Evolutionary conservation across 1,140 invertebrate genomes (phyloP).

Genomic region (Drosophila burlai): DNA sequence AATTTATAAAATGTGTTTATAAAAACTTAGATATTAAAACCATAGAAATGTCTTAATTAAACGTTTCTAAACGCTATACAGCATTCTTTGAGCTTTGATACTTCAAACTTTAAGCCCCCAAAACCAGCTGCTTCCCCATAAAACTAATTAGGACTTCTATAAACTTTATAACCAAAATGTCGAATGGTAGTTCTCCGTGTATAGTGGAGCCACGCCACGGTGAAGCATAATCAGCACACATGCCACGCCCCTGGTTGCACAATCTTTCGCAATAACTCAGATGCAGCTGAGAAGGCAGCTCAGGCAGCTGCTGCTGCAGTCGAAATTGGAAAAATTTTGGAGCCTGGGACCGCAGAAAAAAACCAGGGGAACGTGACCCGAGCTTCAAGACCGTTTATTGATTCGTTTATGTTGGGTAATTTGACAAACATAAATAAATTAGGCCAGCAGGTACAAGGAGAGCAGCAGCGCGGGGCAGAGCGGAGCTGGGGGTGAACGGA

Average conservation of each 20-base stretch:
- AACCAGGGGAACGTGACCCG: slow-evolving; percentile 37
- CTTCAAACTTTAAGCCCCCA: neutral
- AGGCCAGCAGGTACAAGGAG: slow-evolving; percentile 37
- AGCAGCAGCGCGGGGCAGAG: neutral
- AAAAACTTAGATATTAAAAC: neutral
- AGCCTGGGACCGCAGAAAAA: slow-evolving; percentile 24
- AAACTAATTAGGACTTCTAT: neutral
- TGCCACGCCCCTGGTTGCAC: slow-evolving; percentile 48
- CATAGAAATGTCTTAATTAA: neutral
- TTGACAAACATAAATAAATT: slow-evolving; percentile 83
- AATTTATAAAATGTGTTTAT: neutral
- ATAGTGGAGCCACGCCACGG: neutral
- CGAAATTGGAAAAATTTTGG: slow-evolving; percentile 55
- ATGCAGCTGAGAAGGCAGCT: slow-evolving; percentile 42
- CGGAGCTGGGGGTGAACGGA: slow-evolving; percentile 24
- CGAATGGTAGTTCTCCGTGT: neutral
- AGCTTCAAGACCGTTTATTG: slow-evolving; percentile 46
- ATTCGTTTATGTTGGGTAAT: slow-evolving; percentile 81
- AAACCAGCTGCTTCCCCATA: neutral
- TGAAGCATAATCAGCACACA: slow-evolving; percentile 36
- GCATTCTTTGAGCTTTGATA: neutral
- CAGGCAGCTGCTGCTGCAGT: slow-evolving; percentile 35
- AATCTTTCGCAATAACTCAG: slow-evolving; percentile 72
- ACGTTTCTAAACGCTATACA: neutral
- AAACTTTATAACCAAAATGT: neutral